Conservation (phyloP, 2,888 invertebrate genomes). For the Himalopsyche anomala region DNA sequence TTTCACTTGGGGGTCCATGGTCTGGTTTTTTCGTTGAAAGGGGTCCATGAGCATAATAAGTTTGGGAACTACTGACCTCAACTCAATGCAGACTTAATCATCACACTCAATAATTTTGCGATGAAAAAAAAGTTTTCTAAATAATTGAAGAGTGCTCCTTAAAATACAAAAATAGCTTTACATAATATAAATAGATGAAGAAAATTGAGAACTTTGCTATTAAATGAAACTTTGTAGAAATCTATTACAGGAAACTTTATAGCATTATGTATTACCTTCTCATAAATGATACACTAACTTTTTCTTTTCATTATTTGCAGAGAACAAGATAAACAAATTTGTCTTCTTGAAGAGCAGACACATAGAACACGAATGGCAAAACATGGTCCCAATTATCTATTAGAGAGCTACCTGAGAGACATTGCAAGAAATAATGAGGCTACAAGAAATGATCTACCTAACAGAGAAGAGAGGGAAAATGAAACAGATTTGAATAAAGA, state of each 20-base stretch:
- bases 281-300: neutral
- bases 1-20: too few relatives aligned
- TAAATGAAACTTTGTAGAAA: neutral
- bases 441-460: conserved; percentile 48
- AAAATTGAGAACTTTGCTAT: too few relatives aligned
- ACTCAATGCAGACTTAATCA: too few relatives aligned
- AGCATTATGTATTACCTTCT: neutral
- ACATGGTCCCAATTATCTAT: conserved; percentile 87
- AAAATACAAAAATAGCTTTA: too few relatives aligned
- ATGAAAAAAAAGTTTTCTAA: too few relatives aligned
- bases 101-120: too few relatives aligned
- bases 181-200: too few relatives aligned
- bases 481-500: conserved; percentile 67
- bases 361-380: conserved; percentile 85
- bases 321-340: conserved; percentile 87
- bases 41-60: too few relatives aligned
- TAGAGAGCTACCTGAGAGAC: conserved; percentile 83
- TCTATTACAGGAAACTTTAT: neutral
- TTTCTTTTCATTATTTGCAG: conserved; percentile 69
- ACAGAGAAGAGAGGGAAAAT: conserved; percentile 70
- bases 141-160: too few relatives aligned
- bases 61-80: too few relatives aligned
- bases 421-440: conserved; percentile 61
- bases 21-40: too few relatives aligned
- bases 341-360: conserved; percentile 86